These are phyloP conservation scores for Zosterops hypoxanthus DNA, from an alignment of 2,113 vertebrate genomes.

Conservation along the genomic window DNA sequence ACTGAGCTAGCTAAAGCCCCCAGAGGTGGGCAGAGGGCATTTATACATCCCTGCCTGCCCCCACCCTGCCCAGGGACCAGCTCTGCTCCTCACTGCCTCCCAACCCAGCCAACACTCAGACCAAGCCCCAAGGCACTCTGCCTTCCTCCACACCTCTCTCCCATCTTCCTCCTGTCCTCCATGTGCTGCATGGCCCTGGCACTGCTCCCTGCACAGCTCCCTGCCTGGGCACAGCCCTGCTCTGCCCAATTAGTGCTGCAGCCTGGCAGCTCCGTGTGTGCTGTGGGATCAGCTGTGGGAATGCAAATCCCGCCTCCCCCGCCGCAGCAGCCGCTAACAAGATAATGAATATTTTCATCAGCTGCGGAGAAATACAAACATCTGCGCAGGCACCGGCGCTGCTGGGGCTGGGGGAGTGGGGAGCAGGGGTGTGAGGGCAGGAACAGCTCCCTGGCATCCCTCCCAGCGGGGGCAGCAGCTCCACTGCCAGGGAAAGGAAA, in stretches of 20 bases:
- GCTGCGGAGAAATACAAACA: slow-evolving; percentile 81
- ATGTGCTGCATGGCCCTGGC: fast-evolving
- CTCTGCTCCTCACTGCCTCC: background rate
- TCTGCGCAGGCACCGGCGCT: slow-evolving; percentile 69
- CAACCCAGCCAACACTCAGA: background rate
- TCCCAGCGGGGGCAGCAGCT: background rate
- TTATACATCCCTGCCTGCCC: background rate
- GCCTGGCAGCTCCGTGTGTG: slow-evolving; percentile 29
- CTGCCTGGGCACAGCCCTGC: background rate
- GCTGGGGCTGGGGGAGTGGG: slow-evolving; percentile 9
- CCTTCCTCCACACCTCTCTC: background rate
- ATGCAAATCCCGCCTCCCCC: slow-evolving; percentile 76
- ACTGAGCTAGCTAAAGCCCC: no score
- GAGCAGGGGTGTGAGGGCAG: background rate
- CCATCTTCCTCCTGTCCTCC: fast-evolving
- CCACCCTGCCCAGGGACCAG: background rate
- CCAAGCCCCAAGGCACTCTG: fast-evolving
- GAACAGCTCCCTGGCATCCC: background rate
- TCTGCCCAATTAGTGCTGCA: background rate
- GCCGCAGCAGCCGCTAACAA: slow-evolving; percentile 74
- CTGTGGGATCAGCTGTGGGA: slow-evolving; percentile 68
- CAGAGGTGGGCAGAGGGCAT: no score
- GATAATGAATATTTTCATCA: slow-evolving; percentile 85
- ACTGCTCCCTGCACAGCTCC: background rate
- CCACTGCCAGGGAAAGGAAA: background rate